Base-by-base conservation (phyloP, 23 tunicate species). In the Corella eumyota region DNA sequence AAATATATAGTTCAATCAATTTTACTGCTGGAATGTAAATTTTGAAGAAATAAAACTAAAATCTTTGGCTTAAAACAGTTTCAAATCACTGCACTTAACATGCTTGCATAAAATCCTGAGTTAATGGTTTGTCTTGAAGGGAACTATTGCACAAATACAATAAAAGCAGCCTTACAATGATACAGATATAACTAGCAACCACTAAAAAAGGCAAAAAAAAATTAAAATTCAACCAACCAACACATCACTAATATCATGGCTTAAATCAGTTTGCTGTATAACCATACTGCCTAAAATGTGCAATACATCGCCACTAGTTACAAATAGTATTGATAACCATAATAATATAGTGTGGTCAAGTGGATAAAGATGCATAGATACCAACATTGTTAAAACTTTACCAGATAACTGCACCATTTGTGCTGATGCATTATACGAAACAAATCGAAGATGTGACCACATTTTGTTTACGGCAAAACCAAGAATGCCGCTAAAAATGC, bases 401-500 rank as follows among this genome's bases (percentile, higher is more conserved):
- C 79, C 74, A 50, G 62, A 62, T 29, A 77, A 32, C 35, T 85
- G 85, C 46, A 73, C 45, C 74, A 71, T 45, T 38, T 69, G 69
- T 0, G 69, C 44, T 21, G 46, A 37, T 25, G 85, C 66, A 13
- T 53, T 25, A 36, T 57, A n/a, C 20, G 29, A 53, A 6, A 52
- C 36, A 37, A 34, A 36, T 26, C 30, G 53, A 4, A 85, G 35
- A 34, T 66, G 51, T 29, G 44, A 56, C 79, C 79, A 85, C 27
- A 56, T 36, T 54, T 57, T 61, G 38, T 78, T 77, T 21, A 77
- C 79, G 15, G 80, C 85, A 85, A 85, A 85, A 30, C 95, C 75
- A 1, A 85, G 60, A 0, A 77, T 58, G n/a, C 85, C 95, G 65
- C 95, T 77, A 30, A 66, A 70, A 34, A 85, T 50, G 57, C 85